Conservation (phyloP, 2,888 invertebrate species). For the Cheilosia pagana region DNA sequence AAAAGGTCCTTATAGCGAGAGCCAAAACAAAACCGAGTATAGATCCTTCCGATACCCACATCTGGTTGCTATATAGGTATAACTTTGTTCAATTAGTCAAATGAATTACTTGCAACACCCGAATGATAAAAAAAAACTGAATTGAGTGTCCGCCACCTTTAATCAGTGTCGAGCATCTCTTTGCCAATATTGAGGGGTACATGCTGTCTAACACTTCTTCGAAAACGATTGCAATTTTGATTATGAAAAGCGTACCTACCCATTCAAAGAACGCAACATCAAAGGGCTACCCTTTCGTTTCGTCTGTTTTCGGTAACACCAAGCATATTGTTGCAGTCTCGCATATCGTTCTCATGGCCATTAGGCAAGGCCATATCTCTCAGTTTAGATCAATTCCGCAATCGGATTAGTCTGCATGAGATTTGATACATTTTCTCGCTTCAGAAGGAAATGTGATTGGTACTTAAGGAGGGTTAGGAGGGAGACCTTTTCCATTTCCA, state of each 20-base stretch:
- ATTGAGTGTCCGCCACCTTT: slow-evolving; percentile 34
- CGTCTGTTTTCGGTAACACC: slow-evolving; percentile 35
- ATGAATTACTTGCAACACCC: slow-evolving; percentile 63
- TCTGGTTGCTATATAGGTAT: slow-evolving; percentile 10
- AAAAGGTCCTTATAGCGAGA: slow-evolving; percentile 9
- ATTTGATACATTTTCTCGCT: slow-evolving; percentile 39
- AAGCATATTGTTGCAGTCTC: slow-evolving; percentile 66
- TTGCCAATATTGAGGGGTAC: slow-evolving; percentile 19
- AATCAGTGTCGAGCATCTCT: slow-evolving; percentile 55
- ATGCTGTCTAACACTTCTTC: slow-evolving; percentile 2
- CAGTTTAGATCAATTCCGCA: slow-evolving; percentile 64
- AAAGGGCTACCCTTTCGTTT: slow-evolving; percentile 38
- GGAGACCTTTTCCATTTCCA: slow-evolving; percentile 15
- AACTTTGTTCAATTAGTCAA: slow-evolving; percentile 65
- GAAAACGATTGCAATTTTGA: slow-evolving; percentile 54
- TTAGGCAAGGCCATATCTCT: slow-evolving; percentile 58
- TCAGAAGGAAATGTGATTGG: slow-evolving; percentile 65
- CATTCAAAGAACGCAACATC: slow-evolving; percentile 28
- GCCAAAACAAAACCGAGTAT: slow-evolving; percentile 3
- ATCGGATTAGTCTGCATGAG: slow-evolving; percentile 64
- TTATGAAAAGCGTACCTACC: slow-evolving; percentile 11
- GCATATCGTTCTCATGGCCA: slow-evolving; percentile 37
- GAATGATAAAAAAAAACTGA: not conserved
- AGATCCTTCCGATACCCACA: slow-evolving; percentile 3
- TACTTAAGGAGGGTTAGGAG: slow-evolving; percentile 50